Evolutionary conservation across 2,113 vertebrate genomes (phyloP).

Genomic region (Elephantulus edwardii): DNA sequence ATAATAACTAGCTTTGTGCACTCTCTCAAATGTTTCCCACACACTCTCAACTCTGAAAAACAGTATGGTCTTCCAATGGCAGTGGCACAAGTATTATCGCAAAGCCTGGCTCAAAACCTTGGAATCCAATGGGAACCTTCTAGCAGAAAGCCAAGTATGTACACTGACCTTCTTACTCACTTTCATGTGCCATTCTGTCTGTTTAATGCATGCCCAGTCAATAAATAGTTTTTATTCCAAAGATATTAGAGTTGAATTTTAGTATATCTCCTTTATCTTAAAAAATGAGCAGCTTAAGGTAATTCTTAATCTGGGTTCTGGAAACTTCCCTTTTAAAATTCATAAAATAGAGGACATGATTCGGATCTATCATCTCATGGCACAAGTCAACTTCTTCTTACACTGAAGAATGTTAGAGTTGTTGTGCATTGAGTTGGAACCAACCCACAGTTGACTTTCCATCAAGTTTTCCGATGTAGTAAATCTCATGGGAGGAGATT

Average conservation of each 20-base stretch:
- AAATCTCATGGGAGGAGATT: too few relatives aligned
- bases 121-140: slow-evolving; percentile 98
- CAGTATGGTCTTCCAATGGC: slow-evolving; percentile 93
- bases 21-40: slow-evolving; percentile 75
- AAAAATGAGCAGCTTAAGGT: neutral
- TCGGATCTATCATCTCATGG: neutral
- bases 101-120: slow-evolving; percentile 97
- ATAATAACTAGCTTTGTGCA: slow-evolving; percentile 74
- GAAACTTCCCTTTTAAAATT: neutral
- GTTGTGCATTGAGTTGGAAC: neutral
- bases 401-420: neutral
- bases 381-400: neutral
- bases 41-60: slow-evolving; percentile 77
- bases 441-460: too few relatives aligned
- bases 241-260: slow-evolving; percentile 6
- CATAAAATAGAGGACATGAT: neutral
- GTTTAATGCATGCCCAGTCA: slow-evolving; percentile 33
- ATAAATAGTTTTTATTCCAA: slow-evolving; percentile 8
- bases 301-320: slow-evolving; percentile 11
- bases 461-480: too few relatives aligned
- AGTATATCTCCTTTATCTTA: neutral
- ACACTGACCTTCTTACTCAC: slow-evolving; percentile 55
- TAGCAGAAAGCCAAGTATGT: slow-evolving; percentile 92
- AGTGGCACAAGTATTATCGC: slow-evolving; percentile 91
- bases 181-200: slow-evolving; percentile 46